Conservation (phyloP, 2,113 vertebrate species). For the Neodon shergylaensis region DNA sequence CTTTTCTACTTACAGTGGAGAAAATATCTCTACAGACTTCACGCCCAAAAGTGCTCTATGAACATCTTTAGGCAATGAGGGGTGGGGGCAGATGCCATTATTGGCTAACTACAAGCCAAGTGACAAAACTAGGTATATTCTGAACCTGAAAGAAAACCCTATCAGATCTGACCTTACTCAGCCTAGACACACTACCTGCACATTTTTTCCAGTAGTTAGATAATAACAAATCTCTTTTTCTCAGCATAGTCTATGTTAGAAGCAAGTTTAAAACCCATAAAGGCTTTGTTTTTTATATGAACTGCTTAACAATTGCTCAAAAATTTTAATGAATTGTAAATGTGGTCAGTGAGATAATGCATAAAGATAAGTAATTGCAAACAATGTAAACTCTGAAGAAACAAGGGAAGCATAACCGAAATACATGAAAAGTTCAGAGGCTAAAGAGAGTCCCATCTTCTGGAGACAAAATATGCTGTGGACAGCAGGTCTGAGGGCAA, state of each 20-base stretch:
- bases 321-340: neutral
- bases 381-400: accelerated
- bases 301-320: neutral
- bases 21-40: neutral
- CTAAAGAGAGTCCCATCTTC: accelerated
- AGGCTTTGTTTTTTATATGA: neutral
- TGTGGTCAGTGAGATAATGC: neutral
- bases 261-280: neutral
- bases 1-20: neutral
- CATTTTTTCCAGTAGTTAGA: neutral
- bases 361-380: neutral
- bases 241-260: neutral
- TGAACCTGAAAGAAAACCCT: neutral
- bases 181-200: accelerated
- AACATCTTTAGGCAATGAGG: neutral
- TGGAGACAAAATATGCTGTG: neutral
- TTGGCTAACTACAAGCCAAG: neutral
- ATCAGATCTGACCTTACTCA: neutral
- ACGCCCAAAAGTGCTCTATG: accelerated
- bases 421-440: neutral
- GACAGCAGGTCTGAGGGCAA: neutral
- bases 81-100: neutral
- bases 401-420: neutral
- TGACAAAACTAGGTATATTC: neutral
- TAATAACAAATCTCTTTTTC: neutral